Base-by-base conservation (phyloP, 2,113 vertebrate genomes). In the Gymnorhina tibicen region DNA sequence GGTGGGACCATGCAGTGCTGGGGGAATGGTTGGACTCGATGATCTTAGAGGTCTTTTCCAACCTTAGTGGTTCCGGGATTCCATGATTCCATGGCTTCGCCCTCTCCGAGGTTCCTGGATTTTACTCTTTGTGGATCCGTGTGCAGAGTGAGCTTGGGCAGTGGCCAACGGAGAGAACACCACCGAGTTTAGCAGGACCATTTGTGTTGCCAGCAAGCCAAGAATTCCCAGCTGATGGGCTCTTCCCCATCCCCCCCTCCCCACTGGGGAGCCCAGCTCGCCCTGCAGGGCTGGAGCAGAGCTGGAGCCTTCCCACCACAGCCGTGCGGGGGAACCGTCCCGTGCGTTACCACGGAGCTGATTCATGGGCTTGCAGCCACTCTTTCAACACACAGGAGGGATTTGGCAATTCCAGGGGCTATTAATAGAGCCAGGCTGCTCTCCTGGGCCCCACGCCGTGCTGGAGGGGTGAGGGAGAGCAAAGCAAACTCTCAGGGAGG, bases 401-500 rank as follows among this genome's bases (percentile, higher is more conserved):
- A 84, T 97, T 93, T 93, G 89, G 94, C 89, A 97, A 97, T 56
- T 42, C 68, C 64, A 3, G 0, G 47, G 93, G 68, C 68, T 97
- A 95, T 92, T 93, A 96, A 96, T 96, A 95, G 95, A 76, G 68
- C 18, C 2, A 10, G 16, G 49, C 60, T 32, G 62, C 35, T 90
- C 42, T 33, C 80, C 41, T n/a, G 42, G 59, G 91, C 94, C 85
- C 78, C 27, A 18, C 13, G 41, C 28, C 0, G 7, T 2, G 74
- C 85, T 26, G 83, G 46, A 46, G 30, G 33, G 82, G 64, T 16
- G 67, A 15, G 4, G 79, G 81, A 91, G 73, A 75, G 85, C 85
- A 85, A 76, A 95, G 94, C 67, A 90, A 94, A 90, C 82, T 88
- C 90, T 4, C 13, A 21, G 60, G 67, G 87, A 91, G 92, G 87